A percentile compares a stretch with the other conserved stretches of the same genome.
Conservation (phyloP, 2,113 vertebrate genomes). For the Phalacrocorax aristotelis region DNA sequence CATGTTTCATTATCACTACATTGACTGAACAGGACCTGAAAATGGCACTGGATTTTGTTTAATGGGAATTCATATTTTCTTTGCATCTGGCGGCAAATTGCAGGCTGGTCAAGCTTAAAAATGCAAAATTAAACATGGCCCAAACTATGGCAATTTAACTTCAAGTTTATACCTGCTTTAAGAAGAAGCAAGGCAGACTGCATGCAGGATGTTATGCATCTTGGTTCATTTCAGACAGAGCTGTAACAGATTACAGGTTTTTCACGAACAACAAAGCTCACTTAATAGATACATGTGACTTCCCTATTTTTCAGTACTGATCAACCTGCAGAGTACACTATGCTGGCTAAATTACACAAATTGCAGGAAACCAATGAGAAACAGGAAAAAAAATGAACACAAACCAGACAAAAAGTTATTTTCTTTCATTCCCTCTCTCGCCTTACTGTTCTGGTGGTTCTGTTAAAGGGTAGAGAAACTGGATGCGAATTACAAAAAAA, state of each 20-base stretch:
- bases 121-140: not conserved
- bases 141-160: not conserved
- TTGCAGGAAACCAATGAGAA: not conserved
- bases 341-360: not conserved
- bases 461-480: not conserved
- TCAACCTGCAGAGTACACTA: not conserved
- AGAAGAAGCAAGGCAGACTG: not conserved
- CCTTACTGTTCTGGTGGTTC: not conserved
- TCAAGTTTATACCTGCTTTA: not conserved
- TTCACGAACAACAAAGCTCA: not conserved
- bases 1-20: not conserved
- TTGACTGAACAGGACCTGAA: not conserved
- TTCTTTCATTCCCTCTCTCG: not conserved
- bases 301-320: not conserved
- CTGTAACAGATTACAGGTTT: not conserved
- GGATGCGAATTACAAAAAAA: not conserved
- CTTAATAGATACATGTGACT: not conserved
- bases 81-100: not conserved
- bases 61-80: not conserved
- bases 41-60: not conserved
- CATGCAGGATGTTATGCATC: not conserved
- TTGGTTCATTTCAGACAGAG: not conserved
- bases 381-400: not conserved
- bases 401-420: not conserved
- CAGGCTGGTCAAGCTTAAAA: not conserved